Percentiles rank a stretch among this genome's conserved stretches.
phyloP scores from a whole-genome alignment of 2,888 invertebrate species.

The Tipula vernalis region DNA sequence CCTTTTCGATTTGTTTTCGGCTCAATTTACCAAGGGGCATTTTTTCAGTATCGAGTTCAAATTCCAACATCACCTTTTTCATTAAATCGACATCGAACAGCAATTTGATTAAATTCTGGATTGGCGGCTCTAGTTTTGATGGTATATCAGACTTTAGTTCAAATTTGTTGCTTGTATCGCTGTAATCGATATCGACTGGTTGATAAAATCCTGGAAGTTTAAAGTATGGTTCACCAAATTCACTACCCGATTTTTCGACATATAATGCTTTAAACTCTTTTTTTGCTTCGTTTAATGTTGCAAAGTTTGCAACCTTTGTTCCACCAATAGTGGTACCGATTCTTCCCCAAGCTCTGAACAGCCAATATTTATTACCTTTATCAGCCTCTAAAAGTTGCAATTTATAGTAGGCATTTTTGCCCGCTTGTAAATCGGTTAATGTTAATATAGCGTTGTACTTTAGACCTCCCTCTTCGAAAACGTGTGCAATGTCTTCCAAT shows the following conservation, averaged over 20 bases:
- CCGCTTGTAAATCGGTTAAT: slow-evolving; percentile 70
- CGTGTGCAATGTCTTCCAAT: slow-evolving; percentile 64
- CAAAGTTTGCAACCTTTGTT: slow-evolving; percentile 44
- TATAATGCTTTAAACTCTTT: slow-evolving; percentile 49
- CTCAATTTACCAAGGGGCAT: slow-evolving; percentile 97
- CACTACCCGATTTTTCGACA: slow-evolving; percentile 72
- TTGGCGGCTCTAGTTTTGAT: slow-evolving; percentile 58
- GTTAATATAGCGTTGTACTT: slow-evolving; percentile 73
- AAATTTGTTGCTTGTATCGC: slow-evolving; percentile 35
- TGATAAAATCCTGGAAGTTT: slow-evolving; percentile 53
- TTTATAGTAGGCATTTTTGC: slow-evolving; percentile 92
- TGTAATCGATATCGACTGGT: slow-evolving; percentile 85
- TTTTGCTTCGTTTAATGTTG: slow-evolving; percentile 43
- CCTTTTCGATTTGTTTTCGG: slow-evolving; percentile 74
- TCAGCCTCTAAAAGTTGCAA: slow-evolving; percentile 79
- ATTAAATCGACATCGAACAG: slow-evolving; percentile 87
- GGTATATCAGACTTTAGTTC: slow-evolving; percentile 32
- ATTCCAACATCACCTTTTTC: slow-evolving; percentile 87
- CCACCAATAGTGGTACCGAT: slow-evolving; percentile 90
- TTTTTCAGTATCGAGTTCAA: slow-evolving; percentile 92
- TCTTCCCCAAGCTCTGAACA: slow-evolving; percentile 92
- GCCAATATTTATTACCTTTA: slow-evolving; percentile 49
- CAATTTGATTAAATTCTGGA: slow-evolving; percentile 71
- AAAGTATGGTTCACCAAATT: slow-evolving; percentile 47
- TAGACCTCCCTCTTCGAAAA: slow-evolving; percentile 45